A percentile compares a stretch with the other conserved stretches of the same genome.
Evolutionary conservation across 2,888 invertebrate genomes (phyloP).

Genomic region (Hypomecis punctinalis): DNA sequence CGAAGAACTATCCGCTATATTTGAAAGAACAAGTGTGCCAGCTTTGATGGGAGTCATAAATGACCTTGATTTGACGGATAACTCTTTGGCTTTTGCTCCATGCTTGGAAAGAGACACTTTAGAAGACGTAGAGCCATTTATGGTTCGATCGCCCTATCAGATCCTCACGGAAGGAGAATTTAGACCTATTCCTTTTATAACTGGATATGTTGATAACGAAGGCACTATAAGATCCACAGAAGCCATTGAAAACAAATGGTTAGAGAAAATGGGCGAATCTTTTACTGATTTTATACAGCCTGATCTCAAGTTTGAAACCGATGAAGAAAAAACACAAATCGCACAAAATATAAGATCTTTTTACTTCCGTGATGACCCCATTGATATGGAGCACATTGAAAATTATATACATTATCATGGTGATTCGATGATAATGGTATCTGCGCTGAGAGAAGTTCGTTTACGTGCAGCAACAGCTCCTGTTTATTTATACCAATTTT

Average conservation of each 20-base stretch:
- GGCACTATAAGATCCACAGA: constrained; percentile 70
- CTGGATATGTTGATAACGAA: constrained; percentile 74
- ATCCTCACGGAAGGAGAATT: constrained; percentile 60
- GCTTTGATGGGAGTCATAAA: constrained; percentile 73
- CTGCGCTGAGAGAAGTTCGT: constrained; percentile 67
- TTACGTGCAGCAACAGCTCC: constrained; percentile 56
- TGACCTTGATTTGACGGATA: constrained; percentile 70
- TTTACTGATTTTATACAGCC: constrained; percentile 70
- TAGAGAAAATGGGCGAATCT: constrained; percentile 64
- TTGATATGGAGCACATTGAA: constrained; percentile 48
- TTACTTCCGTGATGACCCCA: constrained; percentile 60
- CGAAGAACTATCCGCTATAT: constrained; percentile 61
- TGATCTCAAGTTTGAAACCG: constrained; percentile 62
- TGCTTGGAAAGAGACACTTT: constrained; percentile 67
- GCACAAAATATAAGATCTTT: constrained; percentile 57
- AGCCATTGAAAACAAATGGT: constrained; percentile 63
- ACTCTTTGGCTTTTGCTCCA: constrained; percentile 73
- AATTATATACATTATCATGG: constrained; percentile 69
- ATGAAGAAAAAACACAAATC: constrained; percentile 49
- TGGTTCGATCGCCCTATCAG: constrained; percentile 65
- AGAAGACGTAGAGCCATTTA: constrained; percentile 56
- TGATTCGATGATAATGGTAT: constrained; percentile 73
- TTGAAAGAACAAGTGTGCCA: constrained; percentile 63
- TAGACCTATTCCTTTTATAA: constrained; percentile 67
- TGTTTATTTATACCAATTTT: constrained; percentile 74